Percentiles rank a stretch among this genome's conserved stretches.
phyloP scores from a whole-genome alignment of 2,797 vertebrate genomes.

The Ibycter americanus region DNA sequence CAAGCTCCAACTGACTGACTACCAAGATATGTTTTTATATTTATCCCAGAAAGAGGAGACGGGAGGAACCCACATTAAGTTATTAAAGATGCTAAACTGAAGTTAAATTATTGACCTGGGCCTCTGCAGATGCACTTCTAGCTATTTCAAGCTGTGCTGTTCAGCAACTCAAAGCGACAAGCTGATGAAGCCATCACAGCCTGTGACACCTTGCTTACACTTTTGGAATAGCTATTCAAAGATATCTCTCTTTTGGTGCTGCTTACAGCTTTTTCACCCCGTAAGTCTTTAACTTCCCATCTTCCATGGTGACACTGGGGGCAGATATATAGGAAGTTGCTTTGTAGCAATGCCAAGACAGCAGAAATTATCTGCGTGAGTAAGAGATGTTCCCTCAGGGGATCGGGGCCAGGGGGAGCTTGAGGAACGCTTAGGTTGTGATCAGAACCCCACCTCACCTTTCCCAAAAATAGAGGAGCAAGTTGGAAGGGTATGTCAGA shows the following conservation, averaged over 20 bases:
- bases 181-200: background rate
- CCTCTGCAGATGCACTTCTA: constrained; percentile 11
- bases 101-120: background rate
- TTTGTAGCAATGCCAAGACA: constrained; percentile 4
- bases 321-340: background rate
- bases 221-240: background rate
- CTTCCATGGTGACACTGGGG: background rate
- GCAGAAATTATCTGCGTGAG: background rate
- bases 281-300: background rate
- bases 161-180: background rate
- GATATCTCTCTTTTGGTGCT: background rate
- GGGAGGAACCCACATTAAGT: background rate
- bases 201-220: background rate
- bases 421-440: background rate
- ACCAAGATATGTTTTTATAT: background rate
- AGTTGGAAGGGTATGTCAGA: background rate
- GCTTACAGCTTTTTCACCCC: background rate
- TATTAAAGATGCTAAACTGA: constrained; percentile 3
- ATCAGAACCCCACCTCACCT: background rate
- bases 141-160: constrained; percentile 18
- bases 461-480: background rate
- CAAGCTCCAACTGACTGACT: background rate
- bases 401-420: background rate
- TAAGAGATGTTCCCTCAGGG: background rate
- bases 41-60: background rate